phyloP scores from a whole-genome alignment of 2,888 invertebrate genomes.

The Trichogramma dendrolimi region DNA sequence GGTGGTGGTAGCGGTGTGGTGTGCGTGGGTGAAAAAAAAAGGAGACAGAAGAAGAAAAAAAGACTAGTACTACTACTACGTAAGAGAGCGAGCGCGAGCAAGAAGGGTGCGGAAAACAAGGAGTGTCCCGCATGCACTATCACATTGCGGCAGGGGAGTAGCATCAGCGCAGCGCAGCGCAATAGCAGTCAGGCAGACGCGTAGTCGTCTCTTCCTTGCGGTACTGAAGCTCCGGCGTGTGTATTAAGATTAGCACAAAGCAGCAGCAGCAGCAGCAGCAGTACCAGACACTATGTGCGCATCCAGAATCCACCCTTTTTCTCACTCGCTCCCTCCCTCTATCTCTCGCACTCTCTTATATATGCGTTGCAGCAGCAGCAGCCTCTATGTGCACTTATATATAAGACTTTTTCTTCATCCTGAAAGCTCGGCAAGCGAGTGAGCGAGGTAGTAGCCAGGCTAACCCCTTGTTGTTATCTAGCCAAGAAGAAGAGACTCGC shows the following conservation, averaged over 20 bases:
- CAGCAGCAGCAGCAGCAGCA: slow-evolving; percentile 34
- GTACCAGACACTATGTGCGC: slow-evolving; percentile 13
- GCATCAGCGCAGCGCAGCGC: slow-evolving; percentile 7
- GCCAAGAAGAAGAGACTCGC: slow-evolving; percentile 15
- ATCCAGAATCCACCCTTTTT: slow-evolving; percentile 15
- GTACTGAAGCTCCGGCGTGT: slow-evolving; percentile 26
- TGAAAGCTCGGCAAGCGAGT: background rate
- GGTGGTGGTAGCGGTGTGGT: background rate
- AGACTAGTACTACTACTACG: background rate
- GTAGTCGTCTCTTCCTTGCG: slow-evolving; percentile 14
- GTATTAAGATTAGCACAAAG: slow-evolving; percentile 47
- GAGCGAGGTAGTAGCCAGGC: background rate
- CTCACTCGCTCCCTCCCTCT: slow-evolving; percentile 8
- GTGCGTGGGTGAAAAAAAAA: slow-evolving; percentile 1
- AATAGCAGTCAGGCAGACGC: slow-evolving; percentile 1
- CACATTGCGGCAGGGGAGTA: slow-evolving; percentile 28
- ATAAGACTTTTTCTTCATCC: background rate
- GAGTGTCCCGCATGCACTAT: slow-evolving; percentile 31
- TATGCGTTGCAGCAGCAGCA: no score
- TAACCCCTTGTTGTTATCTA: slow-evolving; percentile 25
- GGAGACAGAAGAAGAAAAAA: background rate
- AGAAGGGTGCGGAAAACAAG: slow-evolving; percentile 13
- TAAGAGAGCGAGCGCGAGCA: background rate
- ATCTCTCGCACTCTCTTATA: slow-evolving; percentile 2
- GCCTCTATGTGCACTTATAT: no score